Evolutionary conservation across 2,113 vertebrate species (phyloP).

Genomic region (Heloderma charlesbogerti): DNA sequence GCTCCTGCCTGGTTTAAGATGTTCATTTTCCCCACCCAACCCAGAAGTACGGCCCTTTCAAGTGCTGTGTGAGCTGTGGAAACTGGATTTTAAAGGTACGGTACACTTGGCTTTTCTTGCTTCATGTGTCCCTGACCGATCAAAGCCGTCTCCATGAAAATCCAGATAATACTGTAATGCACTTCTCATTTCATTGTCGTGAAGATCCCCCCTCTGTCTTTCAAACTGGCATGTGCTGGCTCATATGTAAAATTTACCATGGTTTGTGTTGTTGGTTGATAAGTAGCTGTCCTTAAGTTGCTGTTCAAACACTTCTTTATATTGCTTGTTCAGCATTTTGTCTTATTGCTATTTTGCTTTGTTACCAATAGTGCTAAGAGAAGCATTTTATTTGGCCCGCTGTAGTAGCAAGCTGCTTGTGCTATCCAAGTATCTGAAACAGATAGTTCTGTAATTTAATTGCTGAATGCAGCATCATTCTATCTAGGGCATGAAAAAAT

Average conservation of each 20-base stretch:
- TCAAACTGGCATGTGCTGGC: neutral
- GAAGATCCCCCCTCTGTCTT: too few relatives aligned
- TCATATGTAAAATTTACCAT: neutral
- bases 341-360: neutral
- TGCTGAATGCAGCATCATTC: conserved; percentile 19
- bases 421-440: neutral
- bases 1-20: too few relatives aligned
- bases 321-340: neutral
- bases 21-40: too few relatives aligned
- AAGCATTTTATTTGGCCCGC: neutral
- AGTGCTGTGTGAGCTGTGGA: too few relatives aligned
- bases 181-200: too few relatives aligned
- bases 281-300: neutral
- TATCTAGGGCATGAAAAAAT: neutral
- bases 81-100: too few relatives aligned
- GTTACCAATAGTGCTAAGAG: neutral
- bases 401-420: neutral
- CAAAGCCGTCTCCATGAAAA: too few relatives aligned
- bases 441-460: neutral
- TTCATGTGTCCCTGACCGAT: too few relatives aligned
- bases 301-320: neutral
- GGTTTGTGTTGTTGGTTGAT: neutral
- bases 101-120: too few relatives aligned
- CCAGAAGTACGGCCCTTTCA: too few relatives aligned
- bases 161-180: too few relatives aligned